A percentile compares a stretch with the other conserved stretches of the same genome.
Conservation (phyloP, 2,113 vertebrate species). For the Excalfactoria chinensis region DNA sequence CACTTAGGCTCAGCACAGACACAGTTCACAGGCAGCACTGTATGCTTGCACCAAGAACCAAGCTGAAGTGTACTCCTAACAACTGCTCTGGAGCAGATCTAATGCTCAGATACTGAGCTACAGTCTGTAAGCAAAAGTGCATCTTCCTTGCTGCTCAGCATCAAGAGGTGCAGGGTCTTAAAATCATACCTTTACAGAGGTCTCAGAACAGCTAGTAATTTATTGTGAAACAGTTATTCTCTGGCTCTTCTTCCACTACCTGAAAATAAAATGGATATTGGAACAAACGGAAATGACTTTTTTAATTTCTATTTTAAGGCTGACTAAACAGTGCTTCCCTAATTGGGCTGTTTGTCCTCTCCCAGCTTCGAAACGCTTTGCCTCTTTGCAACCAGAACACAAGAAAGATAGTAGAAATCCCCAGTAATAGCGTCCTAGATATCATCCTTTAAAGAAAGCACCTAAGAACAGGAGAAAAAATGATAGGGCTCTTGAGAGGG, state of each 20-base stretch:
- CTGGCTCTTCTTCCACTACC: background rate
- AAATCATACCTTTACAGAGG: background rate
- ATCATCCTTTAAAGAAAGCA: background rate
- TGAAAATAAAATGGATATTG: background rate
- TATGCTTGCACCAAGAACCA: background rate
- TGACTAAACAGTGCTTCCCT: background rate
- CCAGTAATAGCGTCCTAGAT: background rate
- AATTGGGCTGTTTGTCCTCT: background rate
- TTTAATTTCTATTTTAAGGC: background rate
- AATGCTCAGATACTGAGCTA: background rate
- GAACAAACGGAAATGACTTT: background rate
- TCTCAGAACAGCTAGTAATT: background rate
- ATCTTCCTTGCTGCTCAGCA: background rate
- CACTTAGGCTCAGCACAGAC: background rate
- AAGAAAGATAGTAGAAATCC: background rate
- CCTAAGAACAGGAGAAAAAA: background rate
- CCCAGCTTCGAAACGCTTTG: background rate
- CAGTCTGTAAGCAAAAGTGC: background rate
- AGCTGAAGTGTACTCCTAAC: background rate
- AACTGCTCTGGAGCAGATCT: background rate
- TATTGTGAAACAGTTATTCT: background rate
- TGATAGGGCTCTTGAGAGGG: background rate
- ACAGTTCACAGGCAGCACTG: background rate
- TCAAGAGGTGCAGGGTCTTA: rapidly evolving
- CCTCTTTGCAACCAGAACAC: background rate